These are phyloP conservation scores for Dryocosmus kuriphilus DNA, from an alignment of 2,888 invertebrate genomes.

Conservation along the genomic window DNA sequence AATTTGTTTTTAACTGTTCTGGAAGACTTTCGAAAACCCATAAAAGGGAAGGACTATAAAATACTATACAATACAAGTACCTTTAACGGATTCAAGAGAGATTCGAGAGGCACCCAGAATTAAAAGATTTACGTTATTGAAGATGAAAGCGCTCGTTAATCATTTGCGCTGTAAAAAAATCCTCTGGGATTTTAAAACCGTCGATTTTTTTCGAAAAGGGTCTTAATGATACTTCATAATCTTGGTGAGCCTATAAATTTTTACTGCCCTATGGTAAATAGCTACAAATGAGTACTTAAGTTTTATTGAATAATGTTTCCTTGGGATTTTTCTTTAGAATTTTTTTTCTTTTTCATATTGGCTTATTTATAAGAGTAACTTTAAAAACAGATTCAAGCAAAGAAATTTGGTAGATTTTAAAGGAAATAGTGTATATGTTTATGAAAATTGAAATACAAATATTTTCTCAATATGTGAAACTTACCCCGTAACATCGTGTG, in stretches of 20 bases:
- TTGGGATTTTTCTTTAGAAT: neutral
- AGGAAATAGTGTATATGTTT: neutral
- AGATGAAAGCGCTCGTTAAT: neutral
- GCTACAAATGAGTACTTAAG: neutral
- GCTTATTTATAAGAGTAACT: neutral
- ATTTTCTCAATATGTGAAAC: slow-evolving; percentile 49
- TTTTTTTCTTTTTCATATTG: neutral
- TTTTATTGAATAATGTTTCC: neutral
- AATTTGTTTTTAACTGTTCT: too few relatives aligned
- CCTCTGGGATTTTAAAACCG: neutral
- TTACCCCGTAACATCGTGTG: slow-evolving; percentile 76
- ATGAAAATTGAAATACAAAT: neutral
- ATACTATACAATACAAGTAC: too few relatives aligned
- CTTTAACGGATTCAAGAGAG: too few relatives aligned
- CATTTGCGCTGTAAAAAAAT: slow-evolving; percentile 1
- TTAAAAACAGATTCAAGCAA: neutral
- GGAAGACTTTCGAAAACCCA: too few relatives aligned
- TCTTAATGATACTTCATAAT: neutral
- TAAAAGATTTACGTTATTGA: slow-evolving; percentile 12
- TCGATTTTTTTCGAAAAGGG: neutral
- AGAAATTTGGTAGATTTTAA: neutral
- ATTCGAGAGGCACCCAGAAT: neutral
- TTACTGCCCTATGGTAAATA: neutral
- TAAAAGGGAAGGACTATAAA: too few relatives aligned
- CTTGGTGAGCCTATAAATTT: neutral